These are phyloP conservation scores for Epizoanthus illoricatus DNA, from an alignment of 92 coral and sea anemone genomes.

Conservation along the genomic window DNA sequence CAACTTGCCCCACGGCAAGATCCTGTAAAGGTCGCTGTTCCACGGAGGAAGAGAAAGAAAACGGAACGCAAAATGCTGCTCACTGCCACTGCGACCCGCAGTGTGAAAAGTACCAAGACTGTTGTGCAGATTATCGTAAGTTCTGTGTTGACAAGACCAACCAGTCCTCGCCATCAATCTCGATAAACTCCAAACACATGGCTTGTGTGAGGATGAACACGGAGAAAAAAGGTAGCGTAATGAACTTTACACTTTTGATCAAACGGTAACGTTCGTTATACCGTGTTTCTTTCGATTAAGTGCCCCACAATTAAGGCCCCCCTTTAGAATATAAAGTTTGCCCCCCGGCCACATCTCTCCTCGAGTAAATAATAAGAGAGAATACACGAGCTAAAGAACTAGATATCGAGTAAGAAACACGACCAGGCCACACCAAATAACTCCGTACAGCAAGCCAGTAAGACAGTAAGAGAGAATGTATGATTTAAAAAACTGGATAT, in stretches of 20 bases:
- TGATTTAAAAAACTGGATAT: too few relatives aligned
- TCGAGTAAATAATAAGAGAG: too few relatives aligned
- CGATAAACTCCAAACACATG: neutral
- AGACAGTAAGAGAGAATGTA: too few relatives aligned
- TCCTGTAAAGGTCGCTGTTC: conserved; percentile 50
- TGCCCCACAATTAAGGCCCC: too few relatives aligned
- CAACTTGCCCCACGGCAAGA: neutral
- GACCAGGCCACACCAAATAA: too few relatives aligned
- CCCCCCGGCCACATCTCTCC: neutral
- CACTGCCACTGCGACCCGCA: conserved; percentile 80
- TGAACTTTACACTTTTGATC: too few relatives aligned
- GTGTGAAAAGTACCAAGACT: conserved; percentile 61
- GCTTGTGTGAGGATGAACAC: conserved; percentile 43
- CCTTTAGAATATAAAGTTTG: too few relatives aligned
- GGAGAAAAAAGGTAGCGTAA: neutral
- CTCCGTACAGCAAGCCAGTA: too few relatives aligned
- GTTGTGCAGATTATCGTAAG: conserved; percentile 64
- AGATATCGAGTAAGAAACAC: too few relatives aligned
- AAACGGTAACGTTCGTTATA: too few relatives aligned
- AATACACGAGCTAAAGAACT: too few relatives aligned
- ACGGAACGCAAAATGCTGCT: conserved; percentile 19
- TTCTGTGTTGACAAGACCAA: conserved; percentile 36
- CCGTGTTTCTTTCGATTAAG: too few relatives aligned
- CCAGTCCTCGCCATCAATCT: neutral
- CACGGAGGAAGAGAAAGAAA: conserved; percentile 27